Evolutionary conservation across 2,888 invertebrate genomes (phyloP), one percentile per base, ranked within the genome.

Genomic region (Podotricha telesiphe): DNA sequence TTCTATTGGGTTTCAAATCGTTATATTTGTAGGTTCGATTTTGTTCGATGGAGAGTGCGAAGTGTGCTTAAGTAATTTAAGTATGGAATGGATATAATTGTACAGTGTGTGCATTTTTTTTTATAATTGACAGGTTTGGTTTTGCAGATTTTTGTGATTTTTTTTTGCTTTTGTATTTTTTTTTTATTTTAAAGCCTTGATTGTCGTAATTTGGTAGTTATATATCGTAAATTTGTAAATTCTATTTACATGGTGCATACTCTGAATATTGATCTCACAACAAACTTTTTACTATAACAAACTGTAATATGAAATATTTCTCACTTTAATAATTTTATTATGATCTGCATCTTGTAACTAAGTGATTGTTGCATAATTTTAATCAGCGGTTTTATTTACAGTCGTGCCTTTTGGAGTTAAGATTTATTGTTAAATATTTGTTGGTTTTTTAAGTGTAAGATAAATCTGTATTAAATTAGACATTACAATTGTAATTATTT

Each of bases 391-490:
- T 51, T 67, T 51, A 67, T 67, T 67, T 67, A 61, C 51, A 67
- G 67, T 51, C 61, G 67, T 67, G 67, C 67, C 67, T 67, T 67
- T 62, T 66, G 59, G 50, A 61, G 53, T 62, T 67, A 62, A 34
- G 28, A 61, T 34, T 48, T 34, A 48, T 62, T 48, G 47, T 48
- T 62, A 37, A 62, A 62, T 64, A 61, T 62, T 53, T 67, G 45
- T 67, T 67, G 45, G 11, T 61, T 66, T 67, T 55, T 17, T 67
- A 59, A 66, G 6, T 37, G 50, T 67, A 67, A 53, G 20, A 53
- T 67, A 34, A 48, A 48, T 19, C 10, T 61, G 45, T 51, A 67
- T 20, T 20, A 50, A 66, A 59, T 66, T 45, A 62, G 34, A 48
- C 15, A 37, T 62, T 59, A 55, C 55, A 28, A 28, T 59, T 59